Base-by-base conservation (phyloP, 2,888 invertebrate species). In the Parnassius apollo region DNA sequence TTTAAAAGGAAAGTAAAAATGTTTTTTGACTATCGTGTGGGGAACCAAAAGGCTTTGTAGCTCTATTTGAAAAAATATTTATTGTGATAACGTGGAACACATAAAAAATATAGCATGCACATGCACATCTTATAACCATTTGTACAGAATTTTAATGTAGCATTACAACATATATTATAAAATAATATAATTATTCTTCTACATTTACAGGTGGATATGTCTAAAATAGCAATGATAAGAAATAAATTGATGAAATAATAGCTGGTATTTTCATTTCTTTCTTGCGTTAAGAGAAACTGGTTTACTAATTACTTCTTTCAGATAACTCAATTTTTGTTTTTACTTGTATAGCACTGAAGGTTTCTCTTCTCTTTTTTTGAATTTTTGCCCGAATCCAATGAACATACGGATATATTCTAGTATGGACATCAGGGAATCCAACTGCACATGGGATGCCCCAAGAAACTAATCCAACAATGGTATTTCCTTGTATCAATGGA, bases 381-480 rank as follows among this genome's bases (percentile, higher is more conserved):
- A 69, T 52, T 71, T 57, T 54, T 62, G 67, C 35, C n/a, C 35
- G 49, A 65, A 92, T 86, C 92, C 92, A 92, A 12, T 68, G 59
- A 8, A 81, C 57, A 63, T 82, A 88, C 0, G 83, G 78, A n/a
- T 74, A 70, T 57, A 88, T 80, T 67, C 91, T 83, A 2, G 90
- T 89, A 62, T 91, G 91, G 0, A 92, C 91, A 66, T 92, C 92
- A 1, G 92, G 92, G 57, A 90, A 92, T 2, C 92, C 91, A 44
- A 78, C 75, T 1, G 86, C 92, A 65, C 92, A 92, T 1, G 92
- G 91, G 25, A 91, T 88, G 1, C 92, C 92, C 88, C 91, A 92
- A 9, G 91, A 91, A 2, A 90, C 87, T 3, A 91, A 51, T 10
- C 91, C 92, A 13, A 86, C 88, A 0, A 92, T 72, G 59, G 80